Evolutionary conservation across 1,140 invertebrate species (phyloP).

Genomic region (Apis mellifera): DNA sequence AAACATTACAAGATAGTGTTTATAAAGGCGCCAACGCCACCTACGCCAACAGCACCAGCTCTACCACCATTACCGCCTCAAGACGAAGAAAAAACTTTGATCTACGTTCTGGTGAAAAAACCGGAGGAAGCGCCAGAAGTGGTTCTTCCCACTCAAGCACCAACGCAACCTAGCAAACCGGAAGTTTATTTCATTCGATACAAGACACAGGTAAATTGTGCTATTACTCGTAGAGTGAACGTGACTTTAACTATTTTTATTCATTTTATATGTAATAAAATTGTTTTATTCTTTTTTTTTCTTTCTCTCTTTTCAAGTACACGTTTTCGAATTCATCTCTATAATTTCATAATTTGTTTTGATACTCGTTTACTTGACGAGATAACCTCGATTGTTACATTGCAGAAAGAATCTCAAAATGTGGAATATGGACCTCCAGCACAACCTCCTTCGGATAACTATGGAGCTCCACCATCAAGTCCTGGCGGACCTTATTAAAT

Average conservation of each 20-base stretch:
- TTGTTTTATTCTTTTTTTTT: too few relatives aligned
- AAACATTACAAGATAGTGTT: slow-evolving; percentile 96
- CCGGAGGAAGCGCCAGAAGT: slow-evolving; percentile 91
- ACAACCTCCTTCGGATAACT: slow-evolving; percentile 73
- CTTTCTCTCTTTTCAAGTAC: too few relatives aligned
- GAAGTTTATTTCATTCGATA: slow-evolving; percentile 94
- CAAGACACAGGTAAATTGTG: slow-evolving; percentile 87
- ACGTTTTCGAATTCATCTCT: too few relatives aligned
- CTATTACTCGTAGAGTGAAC: too few relatives aligned
- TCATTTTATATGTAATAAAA: too few relatives aligned
- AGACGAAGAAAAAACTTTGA: slow-evolving; percentile 93
- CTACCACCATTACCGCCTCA: slow-evolving; percentile 88
- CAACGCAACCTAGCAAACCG: slow-evolving; percentile 91
- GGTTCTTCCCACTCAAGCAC: slow-evolving; percentile 88
- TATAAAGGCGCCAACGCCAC: slow-evolving; percentile 92
- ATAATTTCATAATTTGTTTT: too few relatives aligned
- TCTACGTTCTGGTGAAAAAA: slow-evolving; percentile 94
- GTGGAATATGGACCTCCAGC: slow-evolving; percentile 80
- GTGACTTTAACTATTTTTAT: too few relatives aligned
- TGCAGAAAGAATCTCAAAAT: slow-evolving; percentile 73
- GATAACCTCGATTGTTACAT: not conserved
- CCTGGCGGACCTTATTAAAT: slow-evolving; percentile 72
- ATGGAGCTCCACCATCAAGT: slow-evolving; percentile 75
- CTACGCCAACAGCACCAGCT: slow-evolving; percentile 88
- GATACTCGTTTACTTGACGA: too few relatives aligned